Evolutionary conservation across 1,140 invertebrate genomes (phyloP), one percentile per base, ranked within the genome.

Genomic region (Coenobita brevimanus): DNA sequence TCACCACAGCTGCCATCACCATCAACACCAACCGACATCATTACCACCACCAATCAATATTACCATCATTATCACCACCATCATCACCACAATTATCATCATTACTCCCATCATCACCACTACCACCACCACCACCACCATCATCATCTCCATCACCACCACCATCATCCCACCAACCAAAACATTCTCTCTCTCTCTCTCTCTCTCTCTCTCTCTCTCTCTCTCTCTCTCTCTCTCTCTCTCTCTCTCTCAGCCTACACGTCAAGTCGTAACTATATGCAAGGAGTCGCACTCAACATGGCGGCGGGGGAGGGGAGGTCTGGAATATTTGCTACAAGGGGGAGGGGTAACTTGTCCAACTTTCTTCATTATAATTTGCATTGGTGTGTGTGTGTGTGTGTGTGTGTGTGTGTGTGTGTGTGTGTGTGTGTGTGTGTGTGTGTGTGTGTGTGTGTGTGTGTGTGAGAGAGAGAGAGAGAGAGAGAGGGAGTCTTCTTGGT

Each of bases 341-440:
- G 8, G 50, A 21, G 8, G 50, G 21, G 60, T 3, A 27, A 27
- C 30, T 8, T 54, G 50, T 54, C n/a, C n/a, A n/a, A n/a, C n/a
- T n/a, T n/a, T n/a, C n/a, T 17, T 4, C 57, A 62, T 62, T 62
- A 62, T n/a, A 62, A 24, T 2, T 17, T 2, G 57, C 27, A 24
- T 62, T 17, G 21, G 57, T 62, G 57, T 62, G 57, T n/a, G n/a
- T n/a, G n/a, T 8, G 50, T 54, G 21, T 8, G 50, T 54, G 50
- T 54, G 50, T 8, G 8, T 8, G 50, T 54, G 50, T 8, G 8
- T 8, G 50, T 54, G 21, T 73, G 67, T 69, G 67, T 17, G 67
- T 69, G 67, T 69, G 67, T 69, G 67, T 17, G 67, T 69, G 67
- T 69, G 67, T 69, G 67, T 17, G 69, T 21, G 21, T 33, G 69